Evolutionary conservation across 2,888 invertebrate species (phyloP).

Genomic region (Eledone cirrhosa): DNA sequence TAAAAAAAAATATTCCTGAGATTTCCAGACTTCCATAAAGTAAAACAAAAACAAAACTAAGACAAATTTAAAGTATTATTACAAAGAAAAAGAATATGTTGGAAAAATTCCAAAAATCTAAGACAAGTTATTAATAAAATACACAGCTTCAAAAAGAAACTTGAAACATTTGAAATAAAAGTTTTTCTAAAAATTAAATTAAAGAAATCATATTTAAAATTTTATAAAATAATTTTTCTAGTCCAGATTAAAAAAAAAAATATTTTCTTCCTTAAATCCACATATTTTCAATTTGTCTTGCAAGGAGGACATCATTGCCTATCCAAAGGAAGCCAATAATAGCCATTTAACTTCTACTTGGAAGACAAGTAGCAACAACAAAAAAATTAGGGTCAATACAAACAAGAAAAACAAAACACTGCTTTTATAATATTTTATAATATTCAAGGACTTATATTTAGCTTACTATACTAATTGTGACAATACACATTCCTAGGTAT

Average conservation of each 20-base stretch:
- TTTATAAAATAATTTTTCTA: slow-evolving; percentile 18
- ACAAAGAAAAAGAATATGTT: too few species aligned
- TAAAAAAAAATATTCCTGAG: slow-evolving; percentile 6
- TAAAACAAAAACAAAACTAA: too few species aligned
- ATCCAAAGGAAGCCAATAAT: slow-evolving; percentile 15
- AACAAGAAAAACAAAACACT: not conserved
- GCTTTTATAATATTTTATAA: not conserved
- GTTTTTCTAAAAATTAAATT: not conserved
- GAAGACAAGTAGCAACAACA: slow-evolving; percentile 16
- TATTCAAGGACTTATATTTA: too few species aligned
- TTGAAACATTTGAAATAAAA: too few species aligned
- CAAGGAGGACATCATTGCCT: too few species aligned
- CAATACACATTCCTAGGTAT: too few species aligned
- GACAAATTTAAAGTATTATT: too few species aligned
- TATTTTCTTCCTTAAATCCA: not conserved
- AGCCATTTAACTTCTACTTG: slow-evolving; percentile 25
- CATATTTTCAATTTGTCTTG: too few species aligned
- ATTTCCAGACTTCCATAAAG: slow-evolving; percentile 21
- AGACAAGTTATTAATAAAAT: too few species aligned
- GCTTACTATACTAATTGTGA: too few species aligned
- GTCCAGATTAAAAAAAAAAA: not conserved
- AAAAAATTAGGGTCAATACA: slow-evolving; percentile 9
- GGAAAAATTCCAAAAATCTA: too few species aligned
- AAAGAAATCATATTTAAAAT: slow-evolving; percentile 9
- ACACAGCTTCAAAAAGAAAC: too few species aligned